phyloP scores from a whole-genome alignment of 2,113 vertebrate genomes.

The Brachyhypopomus gauderio region DNA sequence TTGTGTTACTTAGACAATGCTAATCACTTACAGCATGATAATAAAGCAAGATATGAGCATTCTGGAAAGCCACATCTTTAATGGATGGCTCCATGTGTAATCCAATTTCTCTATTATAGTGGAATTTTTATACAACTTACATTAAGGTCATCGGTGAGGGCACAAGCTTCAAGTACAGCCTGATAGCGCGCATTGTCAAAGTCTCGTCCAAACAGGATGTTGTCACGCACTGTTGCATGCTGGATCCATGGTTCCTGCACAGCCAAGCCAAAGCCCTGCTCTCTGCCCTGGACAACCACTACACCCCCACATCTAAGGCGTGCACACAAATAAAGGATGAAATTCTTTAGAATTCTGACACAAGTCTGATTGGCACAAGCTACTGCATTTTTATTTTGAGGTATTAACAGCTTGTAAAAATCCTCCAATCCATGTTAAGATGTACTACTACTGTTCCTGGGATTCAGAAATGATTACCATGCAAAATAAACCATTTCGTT shows the following conservation, averaged over 20 bases:
- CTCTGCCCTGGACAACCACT: constrained; percentile 78
- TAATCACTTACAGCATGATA: background rate
- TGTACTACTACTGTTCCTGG: too few relatives aligned
- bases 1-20: background rate
- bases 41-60: background rate
- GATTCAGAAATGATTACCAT: too few relatives aligned
- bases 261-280: constrained; percentile 86
- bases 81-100: background rate
- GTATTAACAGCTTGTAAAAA: too few relatives aligned
- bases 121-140: constrained; percentile 68
- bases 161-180: constrained; percentile 88
- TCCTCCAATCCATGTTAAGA: too few relatives aligned
- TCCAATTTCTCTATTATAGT: background rate
- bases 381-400: too few relatives aligned
- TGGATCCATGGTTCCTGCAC: constrained; percentile 97
- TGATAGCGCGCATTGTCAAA: constrained; percentile 81
- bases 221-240: constrained; percentile 89
- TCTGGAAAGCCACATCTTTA: background rate
- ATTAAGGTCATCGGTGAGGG: constrained; percentile 85
- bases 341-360: background rate
- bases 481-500: background rate
- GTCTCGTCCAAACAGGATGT: constrained; percentile 91
- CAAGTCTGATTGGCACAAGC: background rate
- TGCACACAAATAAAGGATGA: background rate
- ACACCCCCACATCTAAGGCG: constrained; percentile 77